A percentile compares a stretch with the other conserved stretches of the same genome.
These are phyloP conservation scores for Elachura formosa DNA, from an alignment of 2,113 vertebrate genomes.

Conservation along the genomic window DNA sequence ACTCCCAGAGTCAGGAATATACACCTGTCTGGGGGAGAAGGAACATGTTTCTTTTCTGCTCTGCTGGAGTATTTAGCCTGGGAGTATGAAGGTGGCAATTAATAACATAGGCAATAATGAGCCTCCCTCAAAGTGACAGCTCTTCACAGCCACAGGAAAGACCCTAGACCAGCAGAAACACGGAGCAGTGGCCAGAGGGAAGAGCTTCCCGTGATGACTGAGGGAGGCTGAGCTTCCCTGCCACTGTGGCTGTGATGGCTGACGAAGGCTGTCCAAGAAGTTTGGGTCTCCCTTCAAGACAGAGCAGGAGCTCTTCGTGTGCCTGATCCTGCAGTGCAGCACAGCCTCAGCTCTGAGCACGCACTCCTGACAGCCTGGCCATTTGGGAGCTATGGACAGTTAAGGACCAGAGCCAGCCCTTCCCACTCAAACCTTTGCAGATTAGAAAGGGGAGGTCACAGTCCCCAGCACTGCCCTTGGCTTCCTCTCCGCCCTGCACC, in stretches of 20 bases:
- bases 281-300: neutral
- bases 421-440: neutral
- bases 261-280: neutral
- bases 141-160: neutral
- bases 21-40: neutral
- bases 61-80: neutral
- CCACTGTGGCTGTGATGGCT: fast-evolving
- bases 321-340: neutral
- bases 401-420: neutral
- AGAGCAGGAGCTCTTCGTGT: neutral
- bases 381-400: neutral
- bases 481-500: neutral
- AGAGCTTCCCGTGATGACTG: neutral
- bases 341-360: neutral
- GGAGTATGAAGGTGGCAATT: neutral
- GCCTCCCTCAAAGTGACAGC: neutral
- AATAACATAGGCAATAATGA: neutral
- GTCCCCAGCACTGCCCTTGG: fast-evolving
- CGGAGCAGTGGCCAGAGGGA: neutral
- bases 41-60: neutral
- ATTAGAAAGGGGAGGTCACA: neutral
- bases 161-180: neutral
- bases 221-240: neutral
- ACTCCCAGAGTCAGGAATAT: neutral
- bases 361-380: neutral